phyloP scores from a whole-genome alignment of 2,113 vertebrate genomes.

The Colaptes auratus region DNA sequence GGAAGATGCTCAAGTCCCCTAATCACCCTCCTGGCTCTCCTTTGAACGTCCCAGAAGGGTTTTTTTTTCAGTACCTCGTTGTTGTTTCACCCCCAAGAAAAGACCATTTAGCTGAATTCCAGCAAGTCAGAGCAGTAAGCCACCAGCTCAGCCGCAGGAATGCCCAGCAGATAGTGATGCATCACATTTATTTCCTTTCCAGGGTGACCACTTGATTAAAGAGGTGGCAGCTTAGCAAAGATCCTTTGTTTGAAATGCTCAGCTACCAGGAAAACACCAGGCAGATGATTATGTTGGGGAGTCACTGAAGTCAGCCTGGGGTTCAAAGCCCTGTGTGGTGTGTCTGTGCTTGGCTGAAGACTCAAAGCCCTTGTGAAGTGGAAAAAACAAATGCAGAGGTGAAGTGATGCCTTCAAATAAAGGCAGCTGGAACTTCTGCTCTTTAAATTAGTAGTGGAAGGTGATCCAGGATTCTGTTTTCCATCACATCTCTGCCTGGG shows the following conservation, averaged over 20 bases:
- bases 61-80: fast-evolving
- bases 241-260: neutral
- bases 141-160: fast-evolving
- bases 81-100: neutral
- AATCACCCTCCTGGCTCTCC: too few species aligned
- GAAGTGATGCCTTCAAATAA: neutral
- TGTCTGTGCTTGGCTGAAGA: neutral
- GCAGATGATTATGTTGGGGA: fast-evolving
- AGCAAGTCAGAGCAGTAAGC: neutral
- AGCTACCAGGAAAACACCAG: neutral
- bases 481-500: neutral
- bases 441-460: too few species aligned
- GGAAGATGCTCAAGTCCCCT: too few species aligned
- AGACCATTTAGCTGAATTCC: fast-evolving
- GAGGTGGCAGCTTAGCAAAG: neutral
- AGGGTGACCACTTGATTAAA: neutral
- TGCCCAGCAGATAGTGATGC: fast-evolving
- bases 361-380: neutral
- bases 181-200: neutral
- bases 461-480: neutral
- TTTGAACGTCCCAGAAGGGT: too few species aligned
- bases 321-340: fast-evolving
- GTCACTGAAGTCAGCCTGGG: neutral
- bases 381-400: neutral
- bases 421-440: neutral